Conservation (phyloP, 1,140 invertebrate species). For the Drosophila bocqueti region DNA sequence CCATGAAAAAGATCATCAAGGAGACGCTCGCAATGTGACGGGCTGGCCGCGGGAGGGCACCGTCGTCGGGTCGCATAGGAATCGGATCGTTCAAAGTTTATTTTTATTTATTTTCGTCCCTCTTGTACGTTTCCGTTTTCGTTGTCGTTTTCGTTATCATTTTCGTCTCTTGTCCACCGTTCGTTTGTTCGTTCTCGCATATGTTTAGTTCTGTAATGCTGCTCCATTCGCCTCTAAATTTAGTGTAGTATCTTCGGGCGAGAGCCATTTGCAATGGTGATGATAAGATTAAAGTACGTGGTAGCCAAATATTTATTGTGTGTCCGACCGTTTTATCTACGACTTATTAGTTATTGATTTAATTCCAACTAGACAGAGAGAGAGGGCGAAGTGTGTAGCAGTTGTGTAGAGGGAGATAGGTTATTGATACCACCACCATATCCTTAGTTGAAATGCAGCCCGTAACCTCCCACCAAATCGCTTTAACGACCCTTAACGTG, state of each 20-base stretch:
- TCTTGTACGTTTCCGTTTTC: neutral
- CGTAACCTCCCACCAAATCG: conserved; percentile 19
- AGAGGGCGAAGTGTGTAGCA: neutral
- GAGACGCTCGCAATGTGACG: conserved; percentile 92
- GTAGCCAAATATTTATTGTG: conserved; percentile 34
- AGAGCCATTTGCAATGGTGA: conserved; percentile 30
- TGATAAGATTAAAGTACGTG: conserved; percentile 21
- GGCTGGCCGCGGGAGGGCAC: neutral
- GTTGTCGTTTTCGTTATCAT: neutral
- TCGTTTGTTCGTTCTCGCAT: neutral
- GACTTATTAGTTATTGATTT: conserved; percentile 25
- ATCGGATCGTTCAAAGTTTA: neutral
- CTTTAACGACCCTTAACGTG: conserved; percentile 5
- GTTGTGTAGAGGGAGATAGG: neutral
- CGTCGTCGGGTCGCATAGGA: neutral
- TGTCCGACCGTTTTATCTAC: conserved; percentile 1
- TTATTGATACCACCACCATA: conserved; percentile 4
- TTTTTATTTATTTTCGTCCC: conserved; percentile 9
- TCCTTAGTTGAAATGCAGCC: conserved; percentile 5
- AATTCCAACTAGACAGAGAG: conserved; percentile 11
- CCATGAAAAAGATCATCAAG: conserved; percentile 95
- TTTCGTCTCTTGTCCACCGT: conserved; percentile 1
- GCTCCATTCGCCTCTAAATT: neutral
- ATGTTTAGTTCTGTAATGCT: conserved; percentile 1
- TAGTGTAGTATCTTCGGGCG: neutral